Evolutionary conservation across 1,140 invertebrate species (phyloP).

Genomic region (Drosophila kepulauana): DNA sequence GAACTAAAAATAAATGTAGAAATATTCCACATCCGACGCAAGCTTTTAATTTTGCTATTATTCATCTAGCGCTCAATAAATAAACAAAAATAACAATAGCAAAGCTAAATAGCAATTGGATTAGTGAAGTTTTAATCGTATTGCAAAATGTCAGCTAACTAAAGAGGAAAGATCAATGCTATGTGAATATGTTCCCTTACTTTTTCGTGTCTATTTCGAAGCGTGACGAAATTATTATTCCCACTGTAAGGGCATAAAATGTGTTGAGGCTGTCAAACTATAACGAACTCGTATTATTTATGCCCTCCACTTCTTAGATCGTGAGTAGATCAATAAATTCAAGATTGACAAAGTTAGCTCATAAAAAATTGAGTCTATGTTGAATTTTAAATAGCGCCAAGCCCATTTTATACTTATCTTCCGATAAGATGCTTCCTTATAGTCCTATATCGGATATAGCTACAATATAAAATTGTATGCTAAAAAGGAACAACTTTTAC

Average conservation of each 20-base stretch:
- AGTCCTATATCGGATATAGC: slow-evolving; percentile 12
- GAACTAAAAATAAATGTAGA: too few species aligned
- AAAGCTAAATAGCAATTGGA: too few species aligned
- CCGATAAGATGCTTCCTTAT: slow-evolving; percentile 9
- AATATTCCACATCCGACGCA: too few species aligned
- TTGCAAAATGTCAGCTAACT: too few species aligned
- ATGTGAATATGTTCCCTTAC: too few species aligned
- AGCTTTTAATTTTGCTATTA: too few species aligned
- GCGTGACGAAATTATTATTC: neutral
- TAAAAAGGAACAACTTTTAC: slow-evolving; percentile 20
- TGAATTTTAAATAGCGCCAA: neutral
- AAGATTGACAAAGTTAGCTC: neutral
- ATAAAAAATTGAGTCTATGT: slow-evolving; percentile 9
- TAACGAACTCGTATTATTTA: neutral
- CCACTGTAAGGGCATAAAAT: neutral
- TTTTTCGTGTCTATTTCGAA: neutral
- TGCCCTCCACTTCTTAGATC: neutral
- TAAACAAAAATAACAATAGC: too few species aligned
- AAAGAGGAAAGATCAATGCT: neutral
- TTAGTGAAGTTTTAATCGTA: too few species aligned
- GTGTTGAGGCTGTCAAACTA: neutral
- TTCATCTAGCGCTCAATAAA: too few species aligned
- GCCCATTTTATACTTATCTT: neutral
- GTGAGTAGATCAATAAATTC: slow-evolving; percentile 23
- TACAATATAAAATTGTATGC: neutral